These are phyloP conservation scores for Mactra quadrangularis DNA, from an alignment of 1,140 invertebrate species.

Conservation along the genomic window DNA sequence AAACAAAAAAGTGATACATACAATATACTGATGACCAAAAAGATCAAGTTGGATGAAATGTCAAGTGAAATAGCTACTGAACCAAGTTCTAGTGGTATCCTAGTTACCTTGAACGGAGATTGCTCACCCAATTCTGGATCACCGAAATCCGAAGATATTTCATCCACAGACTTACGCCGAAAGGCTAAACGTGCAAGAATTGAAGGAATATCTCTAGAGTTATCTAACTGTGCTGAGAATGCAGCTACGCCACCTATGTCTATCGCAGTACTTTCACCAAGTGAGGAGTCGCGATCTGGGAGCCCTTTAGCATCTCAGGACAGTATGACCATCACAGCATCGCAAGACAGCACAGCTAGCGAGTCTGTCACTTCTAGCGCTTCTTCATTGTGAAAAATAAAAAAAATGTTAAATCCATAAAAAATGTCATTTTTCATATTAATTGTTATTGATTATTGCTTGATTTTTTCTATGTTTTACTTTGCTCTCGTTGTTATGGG, in stretches of 20 bases:
- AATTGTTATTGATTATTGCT: too few relatives aligned
- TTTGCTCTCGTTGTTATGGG: too few relatives aligned
- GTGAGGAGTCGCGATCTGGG: background rate
- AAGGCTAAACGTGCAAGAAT: background rate
- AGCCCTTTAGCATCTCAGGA: constrained; percentile 39
- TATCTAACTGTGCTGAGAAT: background rate
- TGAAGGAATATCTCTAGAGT: constrained; percentile 4
- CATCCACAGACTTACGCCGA: background rate
- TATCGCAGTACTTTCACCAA: background rate
- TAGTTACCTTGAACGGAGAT: background rate
- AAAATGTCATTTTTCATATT: too few relatives aligned
- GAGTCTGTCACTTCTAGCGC: too few relatives aligned
- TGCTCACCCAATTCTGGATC: background rate
- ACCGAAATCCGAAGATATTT: constrained; percentile 1
- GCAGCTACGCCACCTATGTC: background rate
- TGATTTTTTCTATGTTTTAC: too few relatives aligned
- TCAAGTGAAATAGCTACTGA: constrained; percentile 12
- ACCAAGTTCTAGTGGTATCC: background rate
- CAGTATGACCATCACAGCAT: background rate
- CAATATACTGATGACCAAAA: constrained; percentile 56
- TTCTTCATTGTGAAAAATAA: too few relatives aligned
- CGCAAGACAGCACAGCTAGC: background rate
- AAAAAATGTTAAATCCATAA: too few relatives aligned
- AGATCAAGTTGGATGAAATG: constrained; percentile 35
- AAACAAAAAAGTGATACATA: constrained; percentile 59